These are phyloP conservation scores for Standfussiana lucernea DNA, from an alignment of 2,888 invertebrate genomes.

Conservation along the genomic window DNA sequence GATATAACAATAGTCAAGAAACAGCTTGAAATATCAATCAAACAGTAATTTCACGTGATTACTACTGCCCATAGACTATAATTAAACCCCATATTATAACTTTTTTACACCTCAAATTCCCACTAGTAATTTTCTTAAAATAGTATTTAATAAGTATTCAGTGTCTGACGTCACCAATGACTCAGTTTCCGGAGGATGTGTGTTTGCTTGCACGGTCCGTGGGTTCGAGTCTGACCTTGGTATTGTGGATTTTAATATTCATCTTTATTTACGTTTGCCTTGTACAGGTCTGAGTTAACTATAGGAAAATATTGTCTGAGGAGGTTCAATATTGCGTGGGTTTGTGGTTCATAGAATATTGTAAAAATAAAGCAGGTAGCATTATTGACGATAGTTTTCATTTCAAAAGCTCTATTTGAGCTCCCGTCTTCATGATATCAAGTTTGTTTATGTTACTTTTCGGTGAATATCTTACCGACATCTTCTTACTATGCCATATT, in stretches of 20 bases:
- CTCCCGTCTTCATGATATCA: neutral
- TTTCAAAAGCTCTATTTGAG: neutral
- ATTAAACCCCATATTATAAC: slow-evolving; percentile 27
- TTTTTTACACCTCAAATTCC: slow-evolving; percentile 36
- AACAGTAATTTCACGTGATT: slow-evolving; percentile 7
- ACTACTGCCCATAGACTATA: slow-evolving; percentile 5
- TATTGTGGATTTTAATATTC: slow-evolving; percentile 60
- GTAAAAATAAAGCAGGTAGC: slow-evolving; percentile 9
- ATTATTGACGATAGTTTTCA: neutral
- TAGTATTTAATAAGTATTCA: slow-evolving; percentile 41
- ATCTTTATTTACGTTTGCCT: slow-evolving; percentile 59
- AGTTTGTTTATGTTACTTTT: too few species aligned
- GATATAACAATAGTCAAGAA: neutral
- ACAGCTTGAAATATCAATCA: neutral
- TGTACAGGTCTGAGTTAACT: slow-evolving; percentile 50
- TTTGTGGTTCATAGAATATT: slow-evolving; percentile 2
- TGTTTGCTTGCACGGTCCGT: slow-evolving; percentile 66
- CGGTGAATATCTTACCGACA: neutral
- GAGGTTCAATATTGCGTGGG: neutral
- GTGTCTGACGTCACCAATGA: slow-evolving; percentile 65
- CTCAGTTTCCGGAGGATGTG: slow-evolving; percentile 70
- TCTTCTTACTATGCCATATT: too few species aligned
- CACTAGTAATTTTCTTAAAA: slow-evolving; percentile 52
- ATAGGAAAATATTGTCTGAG: slow-evolving; percentile 36
- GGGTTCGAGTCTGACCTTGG: slow-evolving; percentile 65